Conservation (phyloP, 2,888 invertebrate genomes). For the Bellardia pandia region DNA sequence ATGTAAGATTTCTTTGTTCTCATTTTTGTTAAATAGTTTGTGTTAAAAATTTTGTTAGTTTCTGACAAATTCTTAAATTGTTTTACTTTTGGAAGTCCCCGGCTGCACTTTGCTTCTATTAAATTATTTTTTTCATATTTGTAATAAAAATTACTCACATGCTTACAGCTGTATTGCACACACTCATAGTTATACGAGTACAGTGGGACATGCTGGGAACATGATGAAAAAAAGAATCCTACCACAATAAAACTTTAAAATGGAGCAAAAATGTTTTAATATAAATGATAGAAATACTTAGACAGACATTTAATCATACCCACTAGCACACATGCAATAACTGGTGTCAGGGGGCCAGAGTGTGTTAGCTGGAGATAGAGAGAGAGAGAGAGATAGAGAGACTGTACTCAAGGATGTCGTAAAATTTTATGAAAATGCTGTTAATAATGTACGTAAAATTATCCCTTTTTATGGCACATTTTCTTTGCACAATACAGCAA, state of each 20-base stretch:
- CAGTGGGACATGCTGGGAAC: background rate
- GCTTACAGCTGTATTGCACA: background rate
- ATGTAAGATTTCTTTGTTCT: too few species aligned
- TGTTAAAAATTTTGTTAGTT: background rate
- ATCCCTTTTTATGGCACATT: conserved; percentile 17
- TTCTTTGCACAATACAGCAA: background rate
- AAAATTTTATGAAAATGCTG: conserved; percentile 62
- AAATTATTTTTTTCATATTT: conserved; percentile 18
- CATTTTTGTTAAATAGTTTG: background rate
- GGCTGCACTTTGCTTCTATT: background rate
- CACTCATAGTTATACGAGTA: background rate
- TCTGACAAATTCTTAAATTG: background rate
- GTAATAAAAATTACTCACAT: conserved; percentile 1
- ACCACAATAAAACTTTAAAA: conserved; percentile 1
- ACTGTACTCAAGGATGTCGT: conserved; percentile 28
- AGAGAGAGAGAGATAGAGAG: too few species aligned
- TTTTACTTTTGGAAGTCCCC: background rate
- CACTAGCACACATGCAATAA: background rate
- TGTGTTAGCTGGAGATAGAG: background rate
- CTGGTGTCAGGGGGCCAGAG: background rate
- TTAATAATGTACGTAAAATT: conserved; percentile 38
- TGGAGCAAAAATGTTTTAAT: conserved; percentile 2
- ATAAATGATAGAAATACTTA: background rate
- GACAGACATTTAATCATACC: too few species aligned
- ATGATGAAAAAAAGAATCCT: background rate